A percentile compares a stretch with the other conserved stretches of the same genome.
Conservation (phyloP, 2,888 invertebrate genomes). For the Leucoma salicis region DNA sequence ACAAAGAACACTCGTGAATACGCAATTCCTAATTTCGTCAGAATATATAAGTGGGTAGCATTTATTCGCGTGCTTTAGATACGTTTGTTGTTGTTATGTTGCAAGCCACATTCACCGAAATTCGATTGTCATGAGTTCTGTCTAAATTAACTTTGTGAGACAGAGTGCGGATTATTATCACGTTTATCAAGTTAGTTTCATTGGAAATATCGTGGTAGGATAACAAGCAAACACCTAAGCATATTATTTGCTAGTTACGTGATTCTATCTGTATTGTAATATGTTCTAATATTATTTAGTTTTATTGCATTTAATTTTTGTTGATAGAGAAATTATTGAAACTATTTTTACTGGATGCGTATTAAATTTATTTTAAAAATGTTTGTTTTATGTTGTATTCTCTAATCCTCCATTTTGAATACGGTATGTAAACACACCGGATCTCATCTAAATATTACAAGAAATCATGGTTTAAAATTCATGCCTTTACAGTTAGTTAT, state of each 20-base stretch:
- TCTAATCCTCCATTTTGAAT: too few relatives aligned
- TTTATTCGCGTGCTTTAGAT: conserved; percentile 6
- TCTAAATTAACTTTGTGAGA: conserved; percentile 13
- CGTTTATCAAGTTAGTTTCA: conserved; percentile 9
- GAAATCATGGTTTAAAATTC: too few relatives aligned
- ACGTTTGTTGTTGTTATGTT: conserved; percentile 3
- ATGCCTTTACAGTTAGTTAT: too few relatives aligned
- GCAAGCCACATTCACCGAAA: conserved; percentile 7
- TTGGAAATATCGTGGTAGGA: conserved; percentile 7
- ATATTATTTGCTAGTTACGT: conserved; percentile 1
- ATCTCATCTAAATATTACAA: too few relatives aligned
- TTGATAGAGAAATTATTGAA: background rate
- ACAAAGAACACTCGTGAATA: conserved; percentile 11
- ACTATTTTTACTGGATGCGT: too few relatives aligned
- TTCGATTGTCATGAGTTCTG: conserved; percentile 9
- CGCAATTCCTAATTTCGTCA: conserved; percentile 8
- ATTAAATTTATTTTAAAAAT: too few relatives aligned
- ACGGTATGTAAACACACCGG: too few relatives aligned
- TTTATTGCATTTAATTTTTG: background rate
- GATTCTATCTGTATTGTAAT: background rate
- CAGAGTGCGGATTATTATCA: conserved; percentile 6
- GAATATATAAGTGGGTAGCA: conserved; percentile 9
- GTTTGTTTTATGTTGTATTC: too few relatives aligned
- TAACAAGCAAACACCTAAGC: conserved; percentile 1
- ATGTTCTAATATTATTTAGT: background rate